Conservation (phyloP, 2,113 vertebrate species). For the Percina caprodes region DNA sequence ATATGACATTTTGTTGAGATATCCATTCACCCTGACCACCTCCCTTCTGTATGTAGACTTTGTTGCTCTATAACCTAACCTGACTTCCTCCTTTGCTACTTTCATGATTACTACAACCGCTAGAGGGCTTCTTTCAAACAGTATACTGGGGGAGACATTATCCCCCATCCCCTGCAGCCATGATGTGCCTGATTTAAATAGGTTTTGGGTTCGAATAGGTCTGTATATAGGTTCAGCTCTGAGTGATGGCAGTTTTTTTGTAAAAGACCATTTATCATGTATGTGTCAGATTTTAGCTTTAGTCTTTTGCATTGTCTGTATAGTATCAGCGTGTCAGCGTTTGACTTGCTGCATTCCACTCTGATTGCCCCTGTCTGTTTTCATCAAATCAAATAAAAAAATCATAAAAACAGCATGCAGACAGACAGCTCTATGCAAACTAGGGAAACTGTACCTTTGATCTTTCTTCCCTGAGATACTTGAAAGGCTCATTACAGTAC, state of each 20-base stretch:
- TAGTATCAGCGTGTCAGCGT: background rate
- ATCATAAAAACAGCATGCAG: background rate
- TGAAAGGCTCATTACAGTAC: conserved; percentile 4
- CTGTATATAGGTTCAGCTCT: background rate
- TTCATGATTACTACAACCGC: background rate
- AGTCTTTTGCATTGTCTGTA: background rate
- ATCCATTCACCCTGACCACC: background rate
- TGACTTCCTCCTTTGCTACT: background rate
- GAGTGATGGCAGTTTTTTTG: background rate
- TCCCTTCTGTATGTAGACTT: background rate
- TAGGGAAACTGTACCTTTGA: background rate
- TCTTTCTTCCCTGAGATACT: background rate
- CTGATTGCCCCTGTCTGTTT: conserved; percentile 15
- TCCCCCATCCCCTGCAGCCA: background rate
- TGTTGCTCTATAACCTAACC: background rate
- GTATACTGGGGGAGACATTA: background rate
- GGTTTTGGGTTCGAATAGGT: background rate
- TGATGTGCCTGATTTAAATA: background rate
- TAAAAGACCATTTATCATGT: background rate
- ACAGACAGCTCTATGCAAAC: conserved; percentile 8
- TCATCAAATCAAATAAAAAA: background rate
- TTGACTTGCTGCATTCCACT: background rate
- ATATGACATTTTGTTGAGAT: no score
- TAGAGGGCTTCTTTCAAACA: background rate
- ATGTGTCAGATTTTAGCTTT: background rate